Evolutionary conservation across 2,888 invertebrate species (phyloP).

Genomic region (Conistra vaccinii): DNA sequence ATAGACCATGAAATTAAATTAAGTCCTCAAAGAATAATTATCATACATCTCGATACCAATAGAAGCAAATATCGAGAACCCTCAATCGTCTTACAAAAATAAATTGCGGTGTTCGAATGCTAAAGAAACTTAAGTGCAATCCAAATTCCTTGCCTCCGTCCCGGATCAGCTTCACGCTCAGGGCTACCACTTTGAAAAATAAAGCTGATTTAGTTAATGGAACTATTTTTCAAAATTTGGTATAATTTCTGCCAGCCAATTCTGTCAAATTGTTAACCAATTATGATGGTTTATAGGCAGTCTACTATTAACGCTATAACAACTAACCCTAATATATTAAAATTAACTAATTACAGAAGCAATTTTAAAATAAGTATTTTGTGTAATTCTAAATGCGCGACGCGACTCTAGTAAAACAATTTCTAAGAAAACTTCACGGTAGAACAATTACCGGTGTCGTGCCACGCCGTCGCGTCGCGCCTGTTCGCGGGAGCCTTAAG

Average conservation of each 20-base stretch:
- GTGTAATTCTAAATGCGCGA: too few relatives aligned
- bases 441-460: too few relatives aligned
- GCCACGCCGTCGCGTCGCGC: too few relatives aligned
- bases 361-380: too few relatives aligned
- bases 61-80: constrained; percentile 64
- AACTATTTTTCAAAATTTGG: neutral
- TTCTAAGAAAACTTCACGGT: too few relatives aligned
- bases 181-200: constrained; percentile 43
- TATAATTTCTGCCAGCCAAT: neutral
- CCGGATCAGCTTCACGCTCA: constrained; percentile 44
- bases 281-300: neutral
- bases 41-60: constrained; percentile 58
- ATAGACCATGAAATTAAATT: constrained; percentile 39
- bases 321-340: too few relatives aligned
- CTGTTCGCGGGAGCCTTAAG: too few relatives aligned
- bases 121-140: constrained; percentile 70
- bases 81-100: constrained; percentile 69
- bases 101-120: constrained; percentile 70
- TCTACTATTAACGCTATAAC: neutral
- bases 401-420: too few relatives aligned
- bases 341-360: too few relatives aligned
- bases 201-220: neutral
- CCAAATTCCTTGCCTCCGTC: constrained; percentile 62
- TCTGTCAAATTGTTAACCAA: neutral
- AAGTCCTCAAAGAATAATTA: constrained; percentile 53